phyloP scores from a whole-genome alignment of 2,113 vertebrate species.

The Oncorhynchus tshawytscha region DNA sequence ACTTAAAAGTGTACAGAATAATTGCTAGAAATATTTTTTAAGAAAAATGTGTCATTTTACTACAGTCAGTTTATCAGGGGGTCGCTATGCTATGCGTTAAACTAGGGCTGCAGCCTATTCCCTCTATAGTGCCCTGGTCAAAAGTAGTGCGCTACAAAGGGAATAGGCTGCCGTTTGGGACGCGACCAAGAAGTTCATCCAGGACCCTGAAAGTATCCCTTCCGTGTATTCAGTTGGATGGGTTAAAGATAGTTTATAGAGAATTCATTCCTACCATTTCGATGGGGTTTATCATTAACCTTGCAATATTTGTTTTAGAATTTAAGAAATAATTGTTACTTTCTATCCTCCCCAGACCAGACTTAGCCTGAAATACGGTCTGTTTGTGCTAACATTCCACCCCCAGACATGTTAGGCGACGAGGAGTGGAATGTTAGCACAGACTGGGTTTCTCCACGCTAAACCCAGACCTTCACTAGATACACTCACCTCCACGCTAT shows the following conservation, averaged over 20 bases:
- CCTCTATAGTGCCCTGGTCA: no score
- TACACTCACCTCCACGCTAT: neutral
- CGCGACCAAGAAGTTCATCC: conserved; percentile 59
- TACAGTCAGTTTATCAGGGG: conserved; percentile 80
- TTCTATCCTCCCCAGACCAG: conserved; percentile 17
- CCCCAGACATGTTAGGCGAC: no score
- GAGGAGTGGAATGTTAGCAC: neutral
- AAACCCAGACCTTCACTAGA: conserved; percentile 3
- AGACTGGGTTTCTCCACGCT: no score
- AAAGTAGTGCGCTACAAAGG: no score
- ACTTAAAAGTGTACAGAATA: conserved; percentile 85
- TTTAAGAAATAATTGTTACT: neutral
- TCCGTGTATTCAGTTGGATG: conserved; percentile 71
- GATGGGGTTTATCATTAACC: conserved; percentile 72
- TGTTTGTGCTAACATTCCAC: no score
- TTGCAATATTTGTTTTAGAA: conserved; percentile 1
- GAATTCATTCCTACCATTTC: conserved; percentile 48
- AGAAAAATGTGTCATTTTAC: conserved; percentile 78
- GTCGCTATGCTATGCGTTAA: conserved; percentile 67
- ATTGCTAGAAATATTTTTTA: conserved; percentile 94
- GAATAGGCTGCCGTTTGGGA: no score
- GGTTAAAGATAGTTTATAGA: conserved; percentile 31
- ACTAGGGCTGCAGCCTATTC: no score
- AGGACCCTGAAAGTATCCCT: conserved; percentile 80
- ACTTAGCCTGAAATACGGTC: neutral